Percentiles rank a stretch among this genome's conserved stretches.
Evolutionary conservation across 2,113 vertebrate species (phyloP).

Genomic region (Ictalurus punctatus): DNA sequence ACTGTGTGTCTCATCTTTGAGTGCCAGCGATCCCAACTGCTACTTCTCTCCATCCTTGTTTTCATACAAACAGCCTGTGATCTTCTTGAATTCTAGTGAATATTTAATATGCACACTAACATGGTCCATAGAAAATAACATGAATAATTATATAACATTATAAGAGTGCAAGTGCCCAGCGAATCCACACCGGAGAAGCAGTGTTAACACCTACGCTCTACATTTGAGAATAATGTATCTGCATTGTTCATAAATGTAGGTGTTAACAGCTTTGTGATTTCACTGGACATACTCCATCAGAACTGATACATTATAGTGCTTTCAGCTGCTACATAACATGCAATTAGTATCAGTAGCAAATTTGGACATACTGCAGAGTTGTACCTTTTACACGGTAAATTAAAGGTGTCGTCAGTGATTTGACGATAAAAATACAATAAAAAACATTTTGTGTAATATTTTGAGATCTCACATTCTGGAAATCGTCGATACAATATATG

Average conservation of each 20-base stretch:
- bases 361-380: background rate
- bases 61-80: constrained; percentile 1
- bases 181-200: background rate
- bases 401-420: background rate
- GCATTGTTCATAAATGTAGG: background rate
- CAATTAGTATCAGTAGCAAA: background rate
- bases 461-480: background rate
- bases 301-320: background rate
- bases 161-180: background rate
- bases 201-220: background rate
- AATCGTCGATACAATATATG: background rate
- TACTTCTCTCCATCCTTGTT: constrained; percentile 20
- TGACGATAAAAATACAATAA: background rate
- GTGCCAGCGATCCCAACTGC: constrained; percentile 23
- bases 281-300: background rate
- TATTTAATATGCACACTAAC: constrained; percentile 16
- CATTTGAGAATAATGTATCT: background rate
- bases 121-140: background rate
- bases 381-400: background rate
- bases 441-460: background rate
- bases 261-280: background rate
- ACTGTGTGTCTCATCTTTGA: constrained; percentile 21
- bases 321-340: background rate
- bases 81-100: constrained; percentile 6
- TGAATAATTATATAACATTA: constrained; percentile 9